Base-by-base conservation (phyloP, 2,797 vertebrate species). In the Valencia hispanica region DNA sequence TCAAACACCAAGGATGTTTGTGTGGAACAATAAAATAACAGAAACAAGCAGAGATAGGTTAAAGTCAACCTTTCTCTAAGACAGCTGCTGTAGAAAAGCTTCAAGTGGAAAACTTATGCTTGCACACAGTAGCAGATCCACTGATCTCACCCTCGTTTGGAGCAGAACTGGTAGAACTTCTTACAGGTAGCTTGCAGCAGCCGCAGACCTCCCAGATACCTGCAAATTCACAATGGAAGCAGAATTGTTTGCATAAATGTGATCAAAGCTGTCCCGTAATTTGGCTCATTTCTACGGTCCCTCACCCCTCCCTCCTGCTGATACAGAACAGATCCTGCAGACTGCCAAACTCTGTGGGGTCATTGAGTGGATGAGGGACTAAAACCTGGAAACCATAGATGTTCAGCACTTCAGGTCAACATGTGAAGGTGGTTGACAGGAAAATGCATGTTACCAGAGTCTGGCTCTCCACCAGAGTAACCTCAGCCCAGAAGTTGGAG, bases 111-210 rank as follows among this genome's bases (percentile, higher is more conserved):
- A 51, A 25, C 8, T 20, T 51, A 8, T 5, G 50, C 50, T 8
- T 22, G 25, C 6, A 51, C 50, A 25, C 50, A 25, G 50, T 25
- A 25, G 50, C 20, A 9, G 5, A 5, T 22, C 50, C 50, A 51
- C 20, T 51, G 1, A 3, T 66, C 95, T 94, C 86, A 97, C 96
- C 96, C 96, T 85, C 96, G 93, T 85, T 94, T 95, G 80, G 95
- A 96, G 90, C 96, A 97, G 88, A 95, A 96, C 86, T 97, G 96
- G 87, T 96, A 96, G 88, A 97, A 97, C 92, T 96, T 96, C 89
- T 96, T 97, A 76, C 96, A 97, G 2, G 96, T 96, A 0, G 96
- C 96, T 88, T 97, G 96, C 39, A 97, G 90, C 50, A 97, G 87
- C 66, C 96, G 91, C 43, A 97, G 93, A 45, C 96, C 96, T 78